Conservation (phyloP, 2,888 invertebrate genomes). For the Cerastis rubricosa region DNA sequence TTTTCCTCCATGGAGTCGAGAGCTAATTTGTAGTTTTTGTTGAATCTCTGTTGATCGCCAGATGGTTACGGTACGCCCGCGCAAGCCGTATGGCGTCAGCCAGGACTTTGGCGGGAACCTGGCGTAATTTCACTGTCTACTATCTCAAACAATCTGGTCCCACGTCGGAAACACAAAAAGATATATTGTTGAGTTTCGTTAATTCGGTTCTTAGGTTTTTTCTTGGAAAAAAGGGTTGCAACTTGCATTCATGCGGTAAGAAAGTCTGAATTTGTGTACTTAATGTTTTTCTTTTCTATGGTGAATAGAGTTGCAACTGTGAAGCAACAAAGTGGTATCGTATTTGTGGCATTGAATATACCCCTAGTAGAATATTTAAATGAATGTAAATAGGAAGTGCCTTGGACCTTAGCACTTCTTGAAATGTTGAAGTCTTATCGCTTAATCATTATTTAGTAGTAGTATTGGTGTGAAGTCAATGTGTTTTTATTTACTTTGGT, state of each 20-base stretch:
- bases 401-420: not conserved
- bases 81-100: slow-evolving; percentile 82
- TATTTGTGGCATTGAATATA: not conserved
- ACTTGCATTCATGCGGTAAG: not conserved
- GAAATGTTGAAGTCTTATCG: not conserved
- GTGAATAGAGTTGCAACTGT: slow-evolving; percentile 15
- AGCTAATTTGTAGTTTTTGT: slow-evolving; percentile 80
- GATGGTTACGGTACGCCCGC: slow-evolving; percentile 74
- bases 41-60: slow-evolving; percentile 78
- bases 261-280: no score
- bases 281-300: slow-evolving; percentile 20
- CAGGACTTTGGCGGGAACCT: slow-evolving; percentile 54
- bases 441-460: not conserved
- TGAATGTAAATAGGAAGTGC: not conserved
- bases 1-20: slow-evolving; percentile 49
- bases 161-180: slow-evolving; percentile 62
- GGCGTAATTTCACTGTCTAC: slow-evolving; percentile 83
- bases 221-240: slow-evolving; percentile 17
- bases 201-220: slow-evolving; percentile 36
- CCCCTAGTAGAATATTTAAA: not conserved
- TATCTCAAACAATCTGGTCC: slow-evolving; percentile 79
- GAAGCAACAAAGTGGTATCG: not conserved
- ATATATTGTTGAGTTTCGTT: slow-evolving; percentile 55
- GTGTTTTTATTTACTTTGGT: not conserved
- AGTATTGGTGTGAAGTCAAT: not conserved